Evolutionary conservation across 2,888 invertebrate species (phyloP).

Genomic region (Serrognathus titanus): DNA sequence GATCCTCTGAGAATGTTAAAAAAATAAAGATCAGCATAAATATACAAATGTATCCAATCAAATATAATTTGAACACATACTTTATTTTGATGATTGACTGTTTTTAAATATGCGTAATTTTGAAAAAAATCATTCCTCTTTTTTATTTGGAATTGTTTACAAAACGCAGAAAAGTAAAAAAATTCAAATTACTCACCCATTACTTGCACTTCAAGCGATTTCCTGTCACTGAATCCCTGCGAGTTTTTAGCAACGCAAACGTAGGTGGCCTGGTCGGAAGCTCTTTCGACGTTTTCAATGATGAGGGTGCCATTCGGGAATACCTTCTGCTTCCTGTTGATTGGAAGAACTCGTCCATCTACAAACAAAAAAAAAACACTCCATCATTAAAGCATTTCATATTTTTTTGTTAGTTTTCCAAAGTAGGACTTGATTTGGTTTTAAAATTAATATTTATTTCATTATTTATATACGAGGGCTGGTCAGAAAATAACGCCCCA

Average conservation of each 20-base stretch:
- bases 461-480: too few relatives aligned
- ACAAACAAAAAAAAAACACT: constrained; percentile 7
- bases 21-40: too few relatives aligned
- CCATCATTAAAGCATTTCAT: neutral
- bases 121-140: neutral
- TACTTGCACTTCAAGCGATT: constrained; percentile 88
- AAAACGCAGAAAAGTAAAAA: neutral
- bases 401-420: too few relatives aligned
- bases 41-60: too few relatives aligned
- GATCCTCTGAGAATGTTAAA: too few relatives aligned
- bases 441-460: too few relatives aligned
- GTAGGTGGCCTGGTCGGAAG: constrained; percentile 90
- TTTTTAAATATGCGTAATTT: neutral
- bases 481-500: too few relatives aligned
- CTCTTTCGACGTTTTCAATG: constrained; percentile 89
- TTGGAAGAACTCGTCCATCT: constrained; percentile 82
- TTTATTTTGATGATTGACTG: too few relatives aligned
- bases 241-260: constrained; percentile 91
- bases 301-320: constrained; percentile 83
- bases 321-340: constrained; percentile 91
- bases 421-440: too few relatives aligned
- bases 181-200: constrained; percentile 75
- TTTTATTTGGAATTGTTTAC: neutral
- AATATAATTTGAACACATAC: too few relatives aligned
- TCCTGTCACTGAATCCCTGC: constrained; percentile 84